Percentiles rank a stretch among this genome's conserved stretches.
Evolutionary conservation across 37 sponge, comb jelly and placozoan genomes (phyloP).

Genomic region (Beroe ovata): DNA sequence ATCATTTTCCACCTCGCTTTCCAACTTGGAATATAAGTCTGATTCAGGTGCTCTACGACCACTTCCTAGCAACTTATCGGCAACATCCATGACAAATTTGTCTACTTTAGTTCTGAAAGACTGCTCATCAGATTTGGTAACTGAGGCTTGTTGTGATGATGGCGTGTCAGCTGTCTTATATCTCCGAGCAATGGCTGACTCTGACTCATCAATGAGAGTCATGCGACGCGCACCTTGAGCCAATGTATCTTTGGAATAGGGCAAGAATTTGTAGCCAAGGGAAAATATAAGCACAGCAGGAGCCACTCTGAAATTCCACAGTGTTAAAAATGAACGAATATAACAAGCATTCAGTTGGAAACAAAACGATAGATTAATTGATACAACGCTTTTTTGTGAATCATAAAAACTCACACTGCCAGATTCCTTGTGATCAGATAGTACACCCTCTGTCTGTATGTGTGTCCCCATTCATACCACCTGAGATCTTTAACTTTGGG

Average conservation of each 20-base stretch:
- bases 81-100: neutral
- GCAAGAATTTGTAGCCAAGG: neutral
- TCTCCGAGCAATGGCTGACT: neutral
- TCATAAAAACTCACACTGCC: neutral
- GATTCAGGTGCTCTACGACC: neutral
- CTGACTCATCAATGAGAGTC: neutral
- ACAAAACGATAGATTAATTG: neutral
- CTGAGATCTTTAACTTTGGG: neutral
- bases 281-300: neutral
- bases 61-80: conserved; percentile 33
- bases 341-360: neutral
- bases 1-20: neutral
- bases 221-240: neutral
- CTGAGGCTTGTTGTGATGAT: neutral
- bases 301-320: conserved; percentile 15
- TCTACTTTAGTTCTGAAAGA: neutral
- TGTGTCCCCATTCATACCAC: conserved; percentile 45
- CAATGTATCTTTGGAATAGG: conserved; percentile 1
- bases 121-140: too few relatives aligned
- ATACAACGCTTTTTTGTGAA: too few relatives aligned
- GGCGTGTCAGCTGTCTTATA: neutral
- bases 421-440: neutral
- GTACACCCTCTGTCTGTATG: conserved; percentile 15
- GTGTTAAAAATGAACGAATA: too few relatives aligned
- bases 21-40: neutral